phyloP scores from a whole-genome alignment of 2,797 vertebrate genomes.

The Coreius guichenoti region DNA sequence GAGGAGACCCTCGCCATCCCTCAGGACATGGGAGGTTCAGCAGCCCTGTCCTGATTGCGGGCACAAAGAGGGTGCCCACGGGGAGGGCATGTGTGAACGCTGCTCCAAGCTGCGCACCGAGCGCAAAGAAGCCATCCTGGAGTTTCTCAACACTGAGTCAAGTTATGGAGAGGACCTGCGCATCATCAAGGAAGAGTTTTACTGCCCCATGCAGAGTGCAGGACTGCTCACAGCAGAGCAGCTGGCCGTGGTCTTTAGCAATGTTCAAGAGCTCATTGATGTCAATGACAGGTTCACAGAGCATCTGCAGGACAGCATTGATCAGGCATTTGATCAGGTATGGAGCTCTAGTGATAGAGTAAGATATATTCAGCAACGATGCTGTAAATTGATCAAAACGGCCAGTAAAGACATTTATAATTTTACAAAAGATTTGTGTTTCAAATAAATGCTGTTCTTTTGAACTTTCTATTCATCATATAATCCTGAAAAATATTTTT shows the following conservation, averaged over 20 bases:
- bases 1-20: constrained; percentile 81
- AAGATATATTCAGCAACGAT: neutral
- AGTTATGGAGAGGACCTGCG: constrained; percentile 89
- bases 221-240: constrained; percentile 87
- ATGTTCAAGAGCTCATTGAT: constrained; percentile 90
- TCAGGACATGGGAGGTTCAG: constrained; percentile 86
- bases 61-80: constrained; percentile 77
- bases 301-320: constrained; percentile 89
- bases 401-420: neutral
- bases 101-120: constrained; percentile 88
- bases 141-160: constrained; percentile 90
- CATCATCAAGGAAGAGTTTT: constrained; percentile 92
- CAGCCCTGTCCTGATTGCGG: constrained; percentile 88
- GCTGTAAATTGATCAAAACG: neutral
- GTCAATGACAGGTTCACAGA: constrained; percentile 90
- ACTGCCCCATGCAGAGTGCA: constrained; percentile 88
- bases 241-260: constrained; percentile 86
- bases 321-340: constrained; percentile 90
- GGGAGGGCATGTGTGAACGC: constrained; percentile 85
- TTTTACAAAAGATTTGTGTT: neutral
- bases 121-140: constrained; percentile 90
- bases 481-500: neutral
- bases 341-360: constrained; percentile 22
- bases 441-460: neutral
- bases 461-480: neutral